Base-by-base conservation (phyloP, 2,888 invertebrate genomes). In the Lasioglossum vierecki region DNA sequence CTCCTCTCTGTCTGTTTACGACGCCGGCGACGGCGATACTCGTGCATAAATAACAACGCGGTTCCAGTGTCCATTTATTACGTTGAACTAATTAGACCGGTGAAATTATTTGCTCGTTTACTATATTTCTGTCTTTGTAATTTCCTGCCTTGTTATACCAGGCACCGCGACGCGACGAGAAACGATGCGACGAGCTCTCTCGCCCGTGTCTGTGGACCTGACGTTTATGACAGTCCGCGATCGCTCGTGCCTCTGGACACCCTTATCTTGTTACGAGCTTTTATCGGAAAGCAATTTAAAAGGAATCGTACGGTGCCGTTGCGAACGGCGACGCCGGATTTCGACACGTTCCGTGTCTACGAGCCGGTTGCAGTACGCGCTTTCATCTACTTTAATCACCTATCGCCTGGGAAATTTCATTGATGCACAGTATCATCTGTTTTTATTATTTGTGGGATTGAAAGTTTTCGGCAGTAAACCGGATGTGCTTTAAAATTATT, bases 1-100 rank as follows among this genome's bases (percentile, higher is more conserved):
- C 41, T 44, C 5, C 30, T 26, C 77, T 76, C 79, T 75, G 78
- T 35, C 84, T 77, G 79, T 80, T 85, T 79, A 85, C 85, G 76
- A 73, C 70, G 82, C 53, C 73, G 85, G 44, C 71, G 57, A 72
- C 74, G 68, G 76, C 81, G 77, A 81, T 60, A 44, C 78, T 70
- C 60, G 39, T 71, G 70, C 70, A 81, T 85, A 85, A 86, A 81
- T 86, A 85, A 86, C 76, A 73, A 77, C 76, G 70, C 18, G 74
- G 70, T 71, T 72, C 76, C 79, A 77, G 63, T 79, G 86, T 79
- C 71, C 74, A 77, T 85, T 85, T 75, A 77, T 85, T 85, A 70
- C 77, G 77, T 71, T 77, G 66, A 77, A 85, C 77, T 82, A 86
- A 82, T 86, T 75, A 80, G 78, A 77, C 76, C 46, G 72, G 70